phyloP scores from a whole-genome alignment of 2,888 invertebrate genomes.

The Glomeris marginata region DNA sequence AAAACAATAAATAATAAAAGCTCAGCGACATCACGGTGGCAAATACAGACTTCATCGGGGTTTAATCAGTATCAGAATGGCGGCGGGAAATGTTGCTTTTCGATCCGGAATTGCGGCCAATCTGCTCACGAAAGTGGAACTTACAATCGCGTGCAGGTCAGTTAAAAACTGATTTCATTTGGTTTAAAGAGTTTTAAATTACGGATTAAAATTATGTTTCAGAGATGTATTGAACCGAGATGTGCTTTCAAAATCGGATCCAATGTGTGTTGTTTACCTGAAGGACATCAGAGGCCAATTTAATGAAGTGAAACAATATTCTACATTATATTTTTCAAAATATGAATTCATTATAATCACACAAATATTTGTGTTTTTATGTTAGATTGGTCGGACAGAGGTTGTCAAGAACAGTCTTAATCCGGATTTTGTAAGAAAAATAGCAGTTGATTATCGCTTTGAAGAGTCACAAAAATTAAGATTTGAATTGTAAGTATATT shows the following conservation, averaged over 20 bases:
- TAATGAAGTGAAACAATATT: not conserved
- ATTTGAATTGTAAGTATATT: slow-evolving; percentile 27
- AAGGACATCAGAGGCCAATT: slow-evolving; percentile 17
- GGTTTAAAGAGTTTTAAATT: too few species aligned
- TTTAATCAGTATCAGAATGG: too few species aligned
- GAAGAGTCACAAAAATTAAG: slow-evolving; percentile 34
- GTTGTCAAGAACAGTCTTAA: slow-evolving; percentile 26
- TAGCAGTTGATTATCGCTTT: slow-evolving; percentile 34
- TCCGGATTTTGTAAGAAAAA: slow-evolving; percentile 33
- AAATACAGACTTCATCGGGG: too few species aligned
- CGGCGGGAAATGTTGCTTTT: too few species aligned
- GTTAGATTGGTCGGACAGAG: slow-evolving; percentile 21
- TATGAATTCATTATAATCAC: too few species aligned
- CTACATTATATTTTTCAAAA: not conserved
- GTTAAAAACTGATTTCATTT: too few species aligned
- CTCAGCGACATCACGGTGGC: too few species aligned
- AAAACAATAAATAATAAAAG: too few species aligned
- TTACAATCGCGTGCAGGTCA: too few species aligned
- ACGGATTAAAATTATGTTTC: too few species aligned
- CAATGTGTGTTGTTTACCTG: slow-evolving; percentile 33
- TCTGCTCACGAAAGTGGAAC: too few species aligned
- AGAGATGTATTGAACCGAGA: slow-evolving; percentile 38
- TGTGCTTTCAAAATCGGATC: slow-evolving; percentile 41
- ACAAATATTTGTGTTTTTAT: slow-evolving; percentile 1
- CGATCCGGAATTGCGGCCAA: too few species aligned